Conservation (phyloP, 2,113 vertebrate genomes). For the Limnothrissa miodon region DNA sequence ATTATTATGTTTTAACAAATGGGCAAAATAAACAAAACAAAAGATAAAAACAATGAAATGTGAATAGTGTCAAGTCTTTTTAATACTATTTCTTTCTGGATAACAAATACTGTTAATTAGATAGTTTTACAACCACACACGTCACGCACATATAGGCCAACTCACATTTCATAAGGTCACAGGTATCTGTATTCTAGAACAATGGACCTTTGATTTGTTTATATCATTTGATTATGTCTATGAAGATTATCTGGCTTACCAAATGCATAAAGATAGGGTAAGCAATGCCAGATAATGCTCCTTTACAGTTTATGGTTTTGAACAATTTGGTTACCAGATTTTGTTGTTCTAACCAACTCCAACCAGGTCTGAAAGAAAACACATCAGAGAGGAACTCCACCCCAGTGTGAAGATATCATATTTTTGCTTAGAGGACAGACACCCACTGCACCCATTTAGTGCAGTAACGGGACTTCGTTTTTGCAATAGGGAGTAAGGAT, state of each 20-base stretch:
- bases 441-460: no score
- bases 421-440: no score
- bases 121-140: background rate
- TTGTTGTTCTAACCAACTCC: no score
- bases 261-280: background rate
- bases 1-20: background rate
- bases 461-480: no score
- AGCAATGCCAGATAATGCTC: no score
- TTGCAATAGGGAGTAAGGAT: no score
- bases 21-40: background rate
- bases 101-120: background rate
- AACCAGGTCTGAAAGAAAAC: no score
- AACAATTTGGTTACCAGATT: no score
- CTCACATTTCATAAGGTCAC: background rate
- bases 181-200: background rate
- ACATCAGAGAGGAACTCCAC: no score
- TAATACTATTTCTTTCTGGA: background rate
- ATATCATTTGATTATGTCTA: background rate
- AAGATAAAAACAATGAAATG: background rate
- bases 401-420: no score
- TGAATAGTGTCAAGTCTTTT: background rate
- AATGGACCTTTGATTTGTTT: background rate
- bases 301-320: no score
- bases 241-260: background rate
- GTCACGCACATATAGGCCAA: background rate